Conservation (phyloP, 2,113 vertebrate genomes). For the Megalops atlanticus region DNA sequence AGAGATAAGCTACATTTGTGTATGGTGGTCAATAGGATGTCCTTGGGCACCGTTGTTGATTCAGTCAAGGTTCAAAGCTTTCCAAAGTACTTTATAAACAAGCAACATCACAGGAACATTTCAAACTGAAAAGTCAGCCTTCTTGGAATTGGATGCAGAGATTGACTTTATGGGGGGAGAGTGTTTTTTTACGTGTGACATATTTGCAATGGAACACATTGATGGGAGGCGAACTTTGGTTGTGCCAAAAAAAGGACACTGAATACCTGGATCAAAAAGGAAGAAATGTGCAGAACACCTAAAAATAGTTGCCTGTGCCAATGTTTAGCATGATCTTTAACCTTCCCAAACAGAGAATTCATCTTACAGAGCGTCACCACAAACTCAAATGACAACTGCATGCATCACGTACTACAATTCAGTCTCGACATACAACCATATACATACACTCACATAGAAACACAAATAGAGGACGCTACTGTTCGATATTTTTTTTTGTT, state of each 20-base stretch:
- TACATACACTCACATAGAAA: neutral
- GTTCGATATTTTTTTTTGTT: slow-evolving; percentile 13
- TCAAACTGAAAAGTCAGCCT: slow-evolving; percentile 21
- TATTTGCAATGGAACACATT: slow-evolving; percentile 28
- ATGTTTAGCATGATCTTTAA: slow-evolving; percentile 27
- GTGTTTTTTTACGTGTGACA: slow-evolving; percentile 29
- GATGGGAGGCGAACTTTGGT: slow-evolving; percentile 36
- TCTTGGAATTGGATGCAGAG: slow-evolving; percentile 14
- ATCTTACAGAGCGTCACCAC: neutral
- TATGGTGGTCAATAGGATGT: neutral
- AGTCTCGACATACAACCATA: neutral
- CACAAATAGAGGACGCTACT: neutral
- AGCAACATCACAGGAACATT: slow-evolving; percentile 10
- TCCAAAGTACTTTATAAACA: neutral
- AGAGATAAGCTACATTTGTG: neutral
- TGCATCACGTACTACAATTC: neutral
- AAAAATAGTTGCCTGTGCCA: slow-evolving; percentile 30
- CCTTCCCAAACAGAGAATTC: neutral
- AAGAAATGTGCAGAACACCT: neutral
- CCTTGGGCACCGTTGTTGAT: neutral
- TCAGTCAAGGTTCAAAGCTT: neutral
- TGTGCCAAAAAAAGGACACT: neutral
- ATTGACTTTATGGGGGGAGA: slow-evolving; percentile 34
- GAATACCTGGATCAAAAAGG: neutral
- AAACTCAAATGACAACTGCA: neutral